Conservation (phyloP, 2,888 invertebrate species). For the Myathropa florea region DNA sequence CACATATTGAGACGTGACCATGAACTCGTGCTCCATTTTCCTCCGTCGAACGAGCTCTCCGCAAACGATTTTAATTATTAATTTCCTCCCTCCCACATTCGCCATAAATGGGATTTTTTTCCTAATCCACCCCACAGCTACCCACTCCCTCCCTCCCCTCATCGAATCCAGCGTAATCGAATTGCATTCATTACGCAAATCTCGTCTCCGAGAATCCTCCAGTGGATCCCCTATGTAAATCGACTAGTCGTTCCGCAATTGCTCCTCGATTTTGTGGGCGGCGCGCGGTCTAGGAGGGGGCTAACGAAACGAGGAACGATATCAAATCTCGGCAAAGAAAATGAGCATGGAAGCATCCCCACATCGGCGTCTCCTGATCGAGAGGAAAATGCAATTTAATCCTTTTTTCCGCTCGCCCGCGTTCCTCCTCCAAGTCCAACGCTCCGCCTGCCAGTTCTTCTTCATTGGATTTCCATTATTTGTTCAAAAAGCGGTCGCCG, state of each 20-base stretch:
- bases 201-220: constrained; percentile 16
- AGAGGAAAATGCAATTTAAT: constrained; percentile 68
- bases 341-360: constrained; percentile 29
- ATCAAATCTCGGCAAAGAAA: constrained; percentile 23
- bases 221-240: constrained; percentile 23
- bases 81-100: background rate
- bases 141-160: background rate
- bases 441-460: constrained; percentile 19
- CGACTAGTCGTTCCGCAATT: constrained; percentile 24
- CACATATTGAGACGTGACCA: background rate
- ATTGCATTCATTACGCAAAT: constrained; percentile 60
- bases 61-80: background rate
- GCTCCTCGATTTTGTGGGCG: background rate
- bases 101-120: background rate
- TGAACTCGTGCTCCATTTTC: background rate
- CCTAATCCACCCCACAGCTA: background rate
- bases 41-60: background rate
- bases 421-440: background rate
- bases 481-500: constrained; percentile 31
- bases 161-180: constrained; percentile 36
- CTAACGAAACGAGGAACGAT: background rate
- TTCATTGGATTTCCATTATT: constrained; percentile 61
- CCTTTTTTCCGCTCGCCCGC: constrained; percentile 34
- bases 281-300: background rate
- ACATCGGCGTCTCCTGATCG: constrained; percentile 27